These are phyloP conservation scores for Osmoderma eremita DNA, from an alignment of 2,888 invertebrate genomes.

Conservation along the genomic window DNA sequence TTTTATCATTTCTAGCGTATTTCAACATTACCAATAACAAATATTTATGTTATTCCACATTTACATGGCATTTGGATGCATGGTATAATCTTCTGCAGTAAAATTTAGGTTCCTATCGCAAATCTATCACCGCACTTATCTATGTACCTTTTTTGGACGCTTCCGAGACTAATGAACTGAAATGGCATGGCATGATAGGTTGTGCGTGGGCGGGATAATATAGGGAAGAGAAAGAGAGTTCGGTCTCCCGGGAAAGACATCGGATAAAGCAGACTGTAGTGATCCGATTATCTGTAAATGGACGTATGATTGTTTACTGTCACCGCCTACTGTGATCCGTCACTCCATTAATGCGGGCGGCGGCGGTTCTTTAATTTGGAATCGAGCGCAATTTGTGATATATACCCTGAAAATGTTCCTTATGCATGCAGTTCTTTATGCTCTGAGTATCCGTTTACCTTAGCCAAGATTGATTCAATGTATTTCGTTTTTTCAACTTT, in stretches of 20 bases:
- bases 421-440: background rate
- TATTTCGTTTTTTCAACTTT: too few species aligned
- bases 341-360: conserved; percentile 46
- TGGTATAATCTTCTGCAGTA: too few species aligned
- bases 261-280: conserved; percentile 47
- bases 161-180: conserved; percentile 11
- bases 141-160: too few species aligned
- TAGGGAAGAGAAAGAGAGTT: conserved; percentile 21
- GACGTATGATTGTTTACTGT: conserved; percentile 55
- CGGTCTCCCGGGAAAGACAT: conserved; percentile 40
- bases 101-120: too few species aligned
- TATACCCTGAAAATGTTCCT: conserved; percentile 13
- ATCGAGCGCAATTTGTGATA: conserved; percentile 13
- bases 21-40: too few species aligned
- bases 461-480: too few species aligned
- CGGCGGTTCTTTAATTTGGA: conserved; percentile 31
- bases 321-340: conserved; percentile 50
- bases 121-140: too few species aligned
- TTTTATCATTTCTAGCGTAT: too few species aligned
- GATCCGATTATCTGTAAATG: conserved; percentile 57
- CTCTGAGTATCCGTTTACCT: too few species aligned
- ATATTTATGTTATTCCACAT: too few species aligned
- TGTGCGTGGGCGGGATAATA: background rate
- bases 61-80: too few species aligned
- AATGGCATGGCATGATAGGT: conserved; percentile 1